Base-by-base conservation (phyloP, 2,888 invertebrate genomes). In the Chymomyza procnemis region DNA sequence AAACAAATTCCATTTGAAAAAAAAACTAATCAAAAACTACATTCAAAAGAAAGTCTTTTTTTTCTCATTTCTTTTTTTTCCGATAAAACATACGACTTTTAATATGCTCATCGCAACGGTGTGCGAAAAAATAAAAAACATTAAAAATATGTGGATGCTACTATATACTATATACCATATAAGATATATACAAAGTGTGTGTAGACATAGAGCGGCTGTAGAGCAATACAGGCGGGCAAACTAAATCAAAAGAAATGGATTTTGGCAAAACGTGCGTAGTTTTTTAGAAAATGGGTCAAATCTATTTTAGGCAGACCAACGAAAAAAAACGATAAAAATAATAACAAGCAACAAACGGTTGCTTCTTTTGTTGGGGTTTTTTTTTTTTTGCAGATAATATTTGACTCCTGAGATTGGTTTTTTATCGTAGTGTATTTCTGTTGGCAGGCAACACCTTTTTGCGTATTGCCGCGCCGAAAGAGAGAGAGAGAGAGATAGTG, bases 241-340 rank as follows among this genome's bases (percentile, higher is more conserved):
- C 60, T 26, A 52, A 50, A 47, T 34, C 41, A 46, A 54, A 54
- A 30, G 48, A 56, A 50, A 57, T 66, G 55, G 30, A 26, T 26
- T 50, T 50, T 16, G 50, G 50, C 16, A 18, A 50, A 19, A 16
- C 19, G 50, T 16, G 16, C 50, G 16, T 30, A 30, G 60, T 26
- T 60, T 60, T 41, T 59, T 22, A 3, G 69, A 86, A 81, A 81
- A 81, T 81, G 68, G 80, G 80, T 81, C 80, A 81, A 81, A 86
- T 86, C 87, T 81, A 81, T 86, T 81, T 86, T 61, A 60, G 69
- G 64, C 18, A 1, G 60, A 19, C 41, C 64, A 61, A 75, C 61
- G 69, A 74, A 81, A 70, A 75, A 64, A 69, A 30, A 67, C 60
- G 30, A 72, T 26, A 62, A 64, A 71, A 75, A 75, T 74, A 78